A percentile compares a stretch with the other conserved stretches of the same genome.
Conservation (phyloP, 53 echinoderm and acorn worm species). For the Glandiceps talaboti region DNA sequence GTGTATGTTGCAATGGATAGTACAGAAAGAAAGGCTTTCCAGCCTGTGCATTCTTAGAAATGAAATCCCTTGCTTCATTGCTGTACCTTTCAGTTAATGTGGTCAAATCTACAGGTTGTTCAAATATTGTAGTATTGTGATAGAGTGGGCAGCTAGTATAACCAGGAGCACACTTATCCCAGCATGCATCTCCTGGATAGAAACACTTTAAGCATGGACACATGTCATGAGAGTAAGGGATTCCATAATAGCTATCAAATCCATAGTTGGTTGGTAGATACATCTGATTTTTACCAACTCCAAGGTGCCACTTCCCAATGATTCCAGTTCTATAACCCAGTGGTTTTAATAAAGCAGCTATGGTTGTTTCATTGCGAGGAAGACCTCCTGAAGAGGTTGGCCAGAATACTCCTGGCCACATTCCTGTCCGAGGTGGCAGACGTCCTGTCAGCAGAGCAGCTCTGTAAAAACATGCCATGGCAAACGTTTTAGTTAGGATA, state of each 20-base stretch:
- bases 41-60: neutral
- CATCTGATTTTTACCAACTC: conserved; percentile 23
- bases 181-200: neutral
- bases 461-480: conserved; percentile 9
- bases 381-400: conserved; percentile 24
- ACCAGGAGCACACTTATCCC: neutral
- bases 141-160: neutral
- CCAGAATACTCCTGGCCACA: conserved; percentile 30
- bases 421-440: conserved; percentile 19
- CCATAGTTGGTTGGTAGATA: conserved; percentile 32
- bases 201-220: conserved; percentile 30
- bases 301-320: conserved; percentile 42
- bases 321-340: conserved; percentile 25
- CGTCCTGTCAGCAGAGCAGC: conserved; percentile 37
- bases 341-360: conserved; percentile 30
- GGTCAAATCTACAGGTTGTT: neutral
- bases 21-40: neutral
- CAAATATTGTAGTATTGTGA: neutral
- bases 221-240: conserved; percentile 36
- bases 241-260: conserved; percentile 29
- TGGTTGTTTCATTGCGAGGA: conserved; percentile 36
- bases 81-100: neutral
- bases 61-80: neutral
- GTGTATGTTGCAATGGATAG: neutral
- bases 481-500: too few species aligned